phyloP scores from a whole-genome alignment of 2,113 vertebrate genomes.

The Grantiella picta region DNA sequence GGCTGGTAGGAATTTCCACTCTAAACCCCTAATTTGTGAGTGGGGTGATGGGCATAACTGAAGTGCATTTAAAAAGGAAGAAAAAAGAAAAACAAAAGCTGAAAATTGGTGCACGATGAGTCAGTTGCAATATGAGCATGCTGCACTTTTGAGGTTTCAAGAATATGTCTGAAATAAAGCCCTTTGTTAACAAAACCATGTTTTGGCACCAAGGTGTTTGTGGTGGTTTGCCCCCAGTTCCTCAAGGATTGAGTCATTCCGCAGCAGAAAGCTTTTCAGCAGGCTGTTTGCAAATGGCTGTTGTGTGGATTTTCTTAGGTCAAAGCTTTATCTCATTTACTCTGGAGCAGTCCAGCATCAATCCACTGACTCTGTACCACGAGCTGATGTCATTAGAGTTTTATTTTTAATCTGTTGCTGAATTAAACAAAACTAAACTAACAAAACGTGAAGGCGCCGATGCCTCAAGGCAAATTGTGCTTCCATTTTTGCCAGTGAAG shows the following conservation, averaged over 20 bases:
- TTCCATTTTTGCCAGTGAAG: neutral
- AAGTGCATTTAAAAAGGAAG: neutral
- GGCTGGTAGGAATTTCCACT: constrained; percentile 11
- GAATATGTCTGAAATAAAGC: neutral
- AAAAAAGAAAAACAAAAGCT: neutral
- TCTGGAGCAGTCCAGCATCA: neutral
- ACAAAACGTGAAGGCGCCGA: neutral
- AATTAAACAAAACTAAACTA: neutral
- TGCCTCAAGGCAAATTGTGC: neutral
- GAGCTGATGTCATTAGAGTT: neutral
- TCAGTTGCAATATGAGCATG: neutral
- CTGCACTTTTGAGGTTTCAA: neutral
- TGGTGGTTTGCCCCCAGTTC: neutral
- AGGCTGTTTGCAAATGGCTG: neutral
- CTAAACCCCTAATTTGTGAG: neutral
- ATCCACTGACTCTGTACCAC: neutral
- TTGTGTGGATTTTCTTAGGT: neutral
- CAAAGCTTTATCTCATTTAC: neutral
- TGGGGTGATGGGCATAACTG: neutral
- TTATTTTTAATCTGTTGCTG: neutral
- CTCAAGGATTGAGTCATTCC: neutral
- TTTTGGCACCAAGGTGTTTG: neutral
- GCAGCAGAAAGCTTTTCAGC: neutral
- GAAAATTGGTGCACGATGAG: neutral
- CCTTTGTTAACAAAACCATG: neutral